These are phyloP conservation scores for Cottus gobio DNA, from an alignment of 2,113 vertebrate genomes.

Conservation along the genomic window DNA sequence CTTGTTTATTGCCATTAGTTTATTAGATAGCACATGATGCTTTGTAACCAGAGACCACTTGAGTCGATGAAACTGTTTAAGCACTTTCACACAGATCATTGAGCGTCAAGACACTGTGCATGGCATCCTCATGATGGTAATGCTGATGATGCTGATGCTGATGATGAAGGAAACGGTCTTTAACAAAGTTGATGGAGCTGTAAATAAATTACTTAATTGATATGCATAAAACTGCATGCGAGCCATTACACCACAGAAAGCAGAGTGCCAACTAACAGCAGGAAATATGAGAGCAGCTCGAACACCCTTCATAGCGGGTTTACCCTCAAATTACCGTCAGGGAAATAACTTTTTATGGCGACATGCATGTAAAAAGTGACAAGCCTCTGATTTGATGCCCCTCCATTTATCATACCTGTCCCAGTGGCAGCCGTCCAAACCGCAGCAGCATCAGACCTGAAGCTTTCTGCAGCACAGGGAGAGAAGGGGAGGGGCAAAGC, in stretches of 20 bases:
- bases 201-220: neutral
- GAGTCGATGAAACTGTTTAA: neutral
- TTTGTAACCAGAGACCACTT: neutral
- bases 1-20: neutral
- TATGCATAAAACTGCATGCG: neutral
- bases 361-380: conserved; percentile 24
- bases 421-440: conserved; percentile 23
- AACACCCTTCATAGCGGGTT: neutral
- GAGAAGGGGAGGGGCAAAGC: conserved; percentile 35
- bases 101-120: neutral
- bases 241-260: neutral
- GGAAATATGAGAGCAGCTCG: neutral
- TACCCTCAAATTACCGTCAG: neutral
- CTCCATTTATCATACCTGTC: conserved; percentile 44
- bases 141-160: neutral
- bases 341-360: conserved; percentile 35
- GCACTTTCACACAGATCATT: neutral
- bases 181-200: neutral
- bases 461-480: neutral
- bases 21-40: neutral
- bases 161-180: neutral
- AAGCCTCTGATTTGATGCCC: conserved; percentile 41
- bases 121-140: neutral
- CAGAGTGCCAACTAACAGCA: neutral
- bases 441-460: neutral